Base-by-base conservation (phyloP, 92 coral and sea anemone genomes). In the Porites lobata region DNA sequence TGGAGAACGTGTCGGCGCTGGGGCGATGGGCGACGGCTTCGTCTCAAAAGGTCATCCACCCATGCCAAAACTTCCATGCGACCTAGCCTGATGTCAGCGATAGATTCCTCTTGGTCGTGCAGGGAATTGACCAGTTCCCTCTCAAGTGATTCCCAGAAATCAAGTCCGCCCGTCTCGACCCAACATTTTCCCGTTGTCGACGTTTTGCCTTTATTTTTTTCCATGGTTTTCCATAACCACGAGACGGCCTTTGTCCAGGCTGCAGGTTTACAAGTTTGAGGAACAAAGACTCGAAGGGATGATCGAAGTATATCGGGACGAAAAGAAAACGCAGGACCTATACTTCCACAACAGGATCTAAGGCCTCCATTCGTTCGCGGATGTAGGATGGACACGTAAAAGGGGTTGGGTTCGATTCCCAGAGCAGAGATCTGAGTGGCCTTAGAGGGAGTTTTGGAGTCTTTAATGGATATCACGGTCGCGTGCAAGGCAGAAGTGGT, bases 231-330 rank as follows among this genome's bases (percentile, higher is more conserved):
- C 29, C 59, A 74, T 17, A 74, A 74, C 61, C 78, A 56, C 15
- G 78, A 3, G 2, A 74, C 78, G 63, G 61, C 59, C 78, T 74
- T 74, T 4, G 26, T 19, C 78, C 78, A 74, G 10, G 62, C 63
- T 8, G 22, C 58, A 1, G 62, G 78, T 26, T 26, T 26, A 26
- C 29, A 26, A 26, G 29, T 26, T 26, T 26, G 29, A 26, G 29
- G 29, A 22, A 50, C 26, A 29, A 51, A 56, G 32, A 56, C 78
- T 50, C 78, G 78, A 6, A 74, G 38, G 3, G 78, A 61, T 43
- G 24, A 6, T 51, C 78, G 78, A 74, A 74, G 62, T 6, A 51
- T 10, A 51, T 74, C 78, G 0, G 78, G 62, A 10, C 59, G 64
- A 56, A 74, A 74, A 1, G 4, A 26, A 10, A 8, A 8, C 29